Percentiles rank a stretch among this genome's conserved stretches.
Evolutionary conservation across 1,140 invertebrate genomes (phyloP).

Genomic region (Macrobrachium rosenbergii): DNA sequence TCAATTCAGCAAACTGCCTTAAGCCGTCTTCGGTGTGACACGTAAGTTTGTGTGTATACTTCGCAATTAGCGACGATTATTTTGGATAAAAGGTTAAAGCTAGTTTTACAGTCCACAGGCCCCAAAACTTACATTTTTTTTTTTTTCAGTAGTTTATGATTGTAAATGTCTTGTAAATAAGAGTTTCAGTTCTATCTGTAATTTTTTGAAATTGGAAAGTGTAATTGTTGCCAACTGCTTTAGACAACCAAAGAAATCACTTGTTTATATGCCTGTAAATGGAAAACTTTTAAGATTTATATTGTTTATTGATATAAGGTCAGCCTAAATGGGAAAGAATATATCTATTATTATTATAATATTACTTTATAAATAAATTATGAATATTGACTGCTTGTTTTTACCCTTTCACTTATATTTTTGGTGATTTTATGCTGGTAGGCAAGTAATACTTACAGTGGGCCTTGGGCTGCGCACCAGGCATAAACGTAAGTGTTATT

Average conservation of each 20-base stretch:
- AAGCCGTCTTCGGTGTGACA: too few relatives aligned
- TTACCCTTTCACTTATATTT: too few relatives aligned
- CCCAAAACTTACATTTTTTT: conserved; percentile 23
- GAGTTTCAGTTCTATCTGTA: conserved; percentile 30
- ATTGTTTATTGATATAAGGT: conserved; percentile 48
- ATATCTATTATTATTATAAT: conserved; percentile 55
- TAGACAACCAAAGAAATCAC: conserved; percentile 49
- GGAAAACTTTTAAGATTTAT: conserved; percentile 44
- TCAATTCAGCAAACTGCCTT: too few relatives aligned
- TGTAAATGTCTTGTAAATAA: conserved; percentile 59
- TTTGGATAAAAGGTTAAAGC: not conserved
- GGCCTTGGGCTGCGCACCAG: too few relatives aligned
- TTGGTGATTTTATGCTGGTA: too few relatives aligned
- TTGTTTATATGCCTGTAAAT: conserved; percentile 53
- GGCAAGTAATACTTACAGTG: too few relatives aligned
- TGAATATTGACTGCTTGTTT: not conserved
- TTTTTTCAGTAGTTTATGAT: not conserved
- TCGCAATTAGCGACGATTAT: not conserved
- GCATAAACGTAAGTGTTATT: too few relatives aligned
- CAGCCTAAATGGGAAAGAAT: conserved; percentile 42
- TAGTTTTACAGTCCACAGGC: conserved; percentile 31
- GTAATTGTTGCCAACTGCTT: conserved; percentile 47
- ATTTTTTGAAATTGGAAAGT: conserved; percentile 40
- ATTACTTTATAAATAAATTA: conserved; percentile 63
- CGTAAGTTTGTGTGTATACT: too few relatives aligned